These are phyloP conservation scores for Geothlypis trichas DNA, from an alignment of 2,113 vertebrate genomes.

Conservation along the genomic window DNA sequence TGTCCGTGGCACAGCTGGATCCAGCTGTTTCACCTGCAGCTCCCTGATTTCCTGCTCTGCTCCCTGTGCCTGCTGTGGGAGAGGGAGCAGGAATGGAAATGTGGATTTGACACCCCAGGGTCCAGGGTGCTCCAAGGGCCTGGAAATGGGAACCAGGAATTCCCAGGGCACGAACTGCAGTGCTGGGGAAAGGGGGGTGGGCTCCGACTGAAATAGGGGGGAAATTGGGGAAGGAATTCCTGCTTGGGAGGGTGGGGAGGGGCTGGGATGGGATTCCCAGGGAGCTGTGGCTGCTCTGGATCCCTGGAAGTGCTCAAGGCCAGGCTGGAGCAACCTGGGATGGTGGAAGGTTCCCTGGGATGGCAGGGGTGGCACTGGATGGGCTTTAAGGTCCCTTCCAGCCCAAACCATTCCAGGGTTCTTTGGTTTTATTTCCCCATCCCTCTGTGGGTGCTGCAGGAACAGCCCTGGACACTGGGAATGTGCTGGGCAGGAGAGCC, in stretches of 20 bases:
- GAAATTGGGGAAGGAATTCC: not conserved
- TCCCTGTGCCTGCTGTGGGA: not conserved
- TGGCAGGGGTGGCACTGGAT: not conserved
- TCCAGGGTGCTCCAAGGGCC: not conserved
- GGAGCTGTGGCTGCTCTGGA: not conserved
- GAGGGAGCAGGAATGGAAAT: not conserved
- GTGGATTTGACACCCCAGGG: not conserved
- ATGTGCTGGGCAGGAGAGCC: no score
- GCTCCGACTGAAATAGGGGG: no score
- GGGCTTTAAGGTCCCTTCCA: no score
- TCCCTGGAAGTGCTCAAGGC: not conserved
- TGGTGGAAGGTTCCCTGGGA: not conserved
- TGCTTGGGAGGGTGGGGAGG: not conserved
- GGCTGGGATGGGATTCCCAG: not conserved
- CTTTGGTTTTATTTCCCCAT: no score
- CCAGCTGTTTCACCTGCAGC: not conserved
- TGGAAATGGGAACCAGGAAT: not conserved
- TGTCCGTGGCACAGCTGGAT: accelerated
- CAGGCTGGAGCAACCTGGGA: not conserved
- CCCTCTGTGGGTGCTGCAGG: no score
- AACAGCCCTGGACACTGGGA: no score
- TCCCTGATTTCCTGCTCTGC: not conserved
- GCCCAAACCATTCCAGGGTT: no score
- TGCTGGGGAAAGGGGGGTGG: not conserved
- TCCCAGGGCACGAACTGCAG: not conserved